Base-by-base conservation (phyloP, 2,113 vertebrate species). In the Zosterops japonicus region DNA sequence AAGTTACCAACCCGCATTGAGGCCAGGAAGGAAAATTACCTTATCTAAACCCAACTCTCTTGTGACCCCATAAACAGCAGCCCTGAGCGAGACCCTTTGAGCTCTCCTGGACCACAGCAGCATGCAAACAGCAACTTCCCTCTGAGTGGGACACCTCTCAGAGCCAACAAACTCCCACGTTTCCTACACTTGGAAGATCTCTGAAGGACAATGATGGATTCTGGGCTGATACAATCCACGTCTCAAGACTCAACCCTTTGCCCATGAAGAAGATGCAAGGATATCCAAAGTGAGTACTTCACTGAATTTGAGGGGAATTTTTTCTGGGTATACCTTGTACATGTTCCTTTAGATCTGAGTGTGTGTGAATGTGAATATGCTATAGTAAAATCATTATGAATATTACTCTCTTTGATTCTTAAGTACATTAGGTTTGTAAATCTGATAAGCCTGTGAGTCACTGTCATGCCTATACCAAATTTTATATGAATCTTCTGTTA, bases 191-290 rank as follows among this genome's bases (percentile, higher is more conserved):
- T 67, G 60, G 44, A 68, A 50, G 25, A 60, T 29, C 6, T 11
- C 39, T n/a, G 33, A 68, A 75, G 4, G 7, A n/a, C 0, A 0
- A 29, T 22, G 20, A 29, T 46, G 23, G 33, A 53, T 59, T 39
- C 46, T 39, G 28, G 39, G 13, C 46, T 60, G 69, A 53, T 33
- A 25, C 7, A 28, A 46, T 9, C 20, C n/a, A 60, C 20, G 46
- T 6, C 28, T 60, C 4, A 5, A 75, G 39, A 8, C 6, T 61
- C 55, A 61, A n/a, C 15, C 33, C 2, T 46, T 46, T 39, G 12
- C 47, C 12, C 0, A 0, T 46, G 39, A 69, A 69, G 63, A 27
- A 68, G 12, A 46, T 19, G 18, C 36, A 69, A 69, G 15, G 55
- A 16, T 7, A 60, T 5, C 6, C 3, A 5, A 46, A 23, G 24